Evolutionary conservation across 2,888 invertebrate genomes (phyloP).

Genomic region (Steinernema carpocapsae): DNA sequence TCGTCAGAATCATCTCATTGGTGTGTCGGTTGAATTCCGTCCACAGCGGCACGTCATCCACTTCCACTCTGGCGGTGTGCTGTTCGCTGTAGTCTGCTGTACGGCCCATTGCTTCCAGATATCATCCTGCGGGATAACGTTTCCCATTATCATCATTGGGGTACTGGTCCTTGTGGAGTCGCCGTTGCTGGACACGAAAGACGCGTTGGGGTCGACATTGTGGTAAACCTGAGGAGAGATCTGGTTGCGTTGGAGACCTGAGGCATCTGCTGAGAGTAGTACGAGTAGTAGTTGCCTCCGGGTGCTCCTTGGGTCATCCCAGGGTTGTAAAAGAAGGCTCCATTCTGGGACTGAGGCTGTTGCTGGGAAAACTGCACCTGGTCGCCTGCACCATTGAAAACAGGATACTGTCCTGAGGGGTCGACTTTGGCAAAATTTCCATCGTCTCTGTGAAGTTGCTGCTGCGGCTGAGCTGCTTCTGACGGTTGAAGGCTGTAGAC

Average conservation of each 20-base stretch:
- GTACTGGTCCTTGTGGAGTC: background rate
- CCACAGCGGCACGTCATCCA: background rate
- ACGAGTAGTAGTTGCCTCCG: background rate
- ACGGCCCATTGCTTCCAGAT: background rate
- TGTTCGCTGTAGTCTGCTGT: background rate
- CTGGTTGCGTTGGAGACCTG: background rate
- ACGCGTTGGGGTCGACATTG: background rate
- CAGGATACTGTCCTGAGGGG: background rate
- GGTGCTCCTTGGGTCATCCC: background rate
- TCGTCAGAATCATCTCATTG: slow-evolving; percentile 13
- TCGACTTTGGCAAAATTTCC: background rate
- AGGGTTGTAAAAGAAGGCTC: background rate
- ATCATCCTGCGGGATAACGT: background rate
- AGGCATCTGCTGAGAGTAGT: background rate
- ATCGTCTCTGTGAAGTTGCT: no score
- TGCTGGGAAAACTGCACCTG: background rate
- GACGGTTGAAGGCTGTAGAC: no score
- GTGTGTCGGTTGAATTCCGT: background rate
- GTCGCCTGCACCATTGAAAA: background rate
- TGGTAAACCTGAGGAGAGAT: background rate
- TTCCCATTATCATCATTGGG: background rate
- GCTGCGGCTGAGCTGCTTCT: no score
- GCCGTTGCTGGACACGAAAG: slow-evolving; percentile 6
- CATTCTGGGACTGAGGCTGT: background rate
- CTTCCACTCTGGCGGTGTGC: background rate